These are phyloP conservation scores for Champsocephalus esox DNA, from an alignment of 2,797 vertebrate species.

Conservation along the genomic window DNA sequence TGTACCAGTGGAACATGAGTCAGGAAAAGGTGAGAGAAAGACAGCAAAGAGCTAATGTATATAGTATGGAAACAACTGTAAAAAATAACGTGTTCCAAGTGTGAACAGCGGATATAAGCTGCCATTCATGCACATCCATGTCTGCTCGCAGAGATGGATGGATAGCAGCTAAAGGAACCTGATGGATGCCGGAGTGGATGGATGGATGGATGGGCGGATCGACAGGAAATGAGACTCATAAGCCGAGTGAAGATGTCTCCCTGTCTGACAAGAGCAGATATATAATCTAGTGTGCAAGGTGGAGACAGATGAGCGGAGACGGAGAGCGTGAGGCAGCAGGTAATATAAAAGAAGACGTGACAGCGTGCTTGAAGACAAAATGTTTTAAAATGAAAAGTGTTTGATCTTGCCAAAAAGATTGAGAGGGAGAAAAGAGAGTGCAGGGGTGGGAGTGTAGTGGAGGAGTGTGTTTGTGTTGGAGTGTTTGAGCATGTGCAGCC, in stretches of 20 bases:
- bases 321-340: slow-evolving; percentile 37
- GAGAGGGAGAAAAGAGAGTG: slow-evolving; percentile 13
- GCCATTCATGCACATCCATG: slow-evolving; percentile 6
- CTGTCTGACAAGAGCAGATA: slow-evolving; percentile 60
- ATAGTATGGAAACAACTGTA: neutral
- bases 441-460: neutral
- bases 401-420: slow-evolving; percentile 9
- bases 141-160: slow-evolving; percentile 29
- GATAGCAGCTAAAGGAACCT: slow-evolving; percentile 22
- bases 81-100: slow-evolving; percentile 16
- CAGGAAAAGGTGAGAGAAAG: neutral
- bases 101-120: slow-evolving; percentile 45
- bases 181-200: slow-evolving; percentile 36
- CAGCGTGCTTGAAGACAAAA: slow-evolving; percentile 44
- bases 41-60: neutral
- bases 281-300: slow-evolving; percentile 54
- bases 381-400: slow-evolving; percentile 64
- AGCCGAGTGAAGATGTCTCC: slow-evolving; percentile 65
- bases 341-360: slow-evolving; percentile 51
- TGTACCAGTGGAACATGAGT: neutral
- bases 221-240: slow-evolving; percentile 67
- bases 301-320: slow-evolving; percentile 60
- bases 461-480: neutral
- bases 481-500: neutral
- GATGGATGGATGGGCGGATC: slow-evolving; percentile 48